Conservation (phyloP, 2,113 vertebrate species). For the Pitta sordida region DNA sequence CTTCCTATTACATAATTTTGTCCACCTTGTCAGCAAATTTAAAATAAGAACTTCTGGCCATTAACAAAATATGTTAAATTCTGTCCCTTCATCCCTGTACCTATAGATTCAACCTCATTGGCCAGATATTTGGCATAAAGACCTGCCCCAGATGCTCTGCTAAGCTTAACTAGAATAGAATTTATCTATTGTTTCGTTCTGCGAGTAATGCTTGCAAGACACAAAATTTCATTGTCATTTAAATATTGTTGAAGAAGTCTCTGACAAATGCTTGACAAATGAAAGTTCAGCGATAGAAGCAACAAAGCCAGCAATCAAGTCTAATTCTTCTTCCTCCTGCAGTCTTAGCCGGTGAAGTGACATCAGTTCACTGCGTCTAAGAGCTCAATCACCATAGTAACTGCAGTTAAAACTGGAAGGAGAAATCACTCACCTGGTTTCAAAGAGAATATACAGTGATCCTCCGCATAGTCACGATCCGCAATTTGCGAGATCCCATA, state of each 20-base stretch:
- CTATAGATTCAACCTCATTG: background rate
- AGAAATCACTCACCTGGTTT: constrained; percentile 66
- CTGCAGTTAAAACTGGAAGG: constrained; percentile 65
- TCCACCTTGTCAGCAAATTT: background rate
- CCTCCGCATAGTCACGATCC: no score
- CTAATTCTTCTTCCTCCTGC: constrained; percentile 63
- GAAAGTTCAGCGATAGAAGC: background rate
- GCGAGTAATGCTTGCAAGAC: background rate
- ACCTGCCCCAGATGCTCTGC: background rate
- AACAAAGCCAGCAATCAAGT: constrained; percentile 39
- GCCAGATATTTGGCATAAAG: background rate
- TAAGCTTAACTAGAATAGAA: background rate
- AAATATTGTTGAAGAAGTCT: background rate
- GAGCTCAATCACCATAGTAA: constrained; percentile 76
- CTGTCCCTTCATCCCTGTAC: background rate
- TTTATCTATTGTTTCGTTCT: background rate
- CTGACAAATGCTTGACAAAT: constrained; percentile 19
- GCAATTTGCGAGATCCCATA: no score
- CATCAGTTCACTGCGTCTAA: constrained; percentile 60
- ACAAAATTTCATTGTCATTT: background rate
- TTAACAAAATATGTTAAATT: background rate
- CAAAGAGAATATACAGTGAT: constrained; percentile 38
- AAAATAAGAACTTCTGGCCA: background rate
- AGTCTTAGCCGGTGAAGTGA: constrained; percentile 61
- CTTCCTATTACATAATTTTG: background rate